Evolutionary conservation across 1,140 invertebrate genomes (phyloP), one percentile per base, ranked within the genome.

Genomic region (Temnothorax nylanderi): DNA sequence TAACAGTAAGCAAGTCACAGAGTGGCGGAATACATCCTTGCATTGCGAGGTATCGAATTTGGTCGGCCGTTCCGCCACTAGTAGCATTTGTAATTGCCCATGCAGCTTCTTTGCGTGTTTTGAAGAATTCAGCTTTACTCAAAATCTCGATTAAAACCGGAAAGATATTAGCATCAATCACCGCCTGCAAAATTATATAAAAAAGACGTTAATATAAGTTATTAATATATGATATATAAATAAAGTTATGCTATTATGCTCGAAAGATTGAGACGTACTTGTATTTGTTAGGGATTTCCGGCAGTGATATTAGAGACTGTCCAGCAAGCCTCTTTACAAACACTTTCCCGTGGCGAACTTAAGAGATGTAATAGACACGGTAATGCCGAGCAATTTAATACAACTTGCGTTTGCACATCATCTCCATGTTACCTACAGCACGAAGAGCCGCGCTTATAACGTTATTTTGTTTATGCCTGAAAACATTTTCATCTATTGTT

Each of bases 71-170:
- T 26, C 99, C 99, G 41, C 99, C 99, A 84, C 98, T 99, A 1
- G 99, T 99, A 0, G 99, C 98, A 95, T 99, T 99, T 1, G 99
- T 99, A 74, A 99, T 99, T 7, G 99, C 99, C 99, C 99, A 99
- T 0, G 99, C 99, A 1, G 93, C 99, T 96, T 99, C 99, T 96
- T 99, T 99, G 88, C 98, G 96, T 13, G 99, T 99, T 95, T 99
- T 99, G 93, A 99, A 99, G 93, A 99, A 99, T 90, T 99, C 99
- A 1, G 98, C 98, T 95, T 98, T 98, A 72, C 97, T 97, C 92
- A 99, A 96, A 87, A 99, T 98, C 74, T 99, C 97, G 91, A 99
- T 99, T 54, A 99, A 95, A 67, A 97, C 96, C 5, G 98, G 98
- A 93, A 99, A 99, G 90, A 99, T 99, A 92, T 99, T 98, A 34